Evolutionary conservation across 2,797 vertebrate genomes (phyloP).

Genomic region (Lepilemur septentrionalis): DNA sequence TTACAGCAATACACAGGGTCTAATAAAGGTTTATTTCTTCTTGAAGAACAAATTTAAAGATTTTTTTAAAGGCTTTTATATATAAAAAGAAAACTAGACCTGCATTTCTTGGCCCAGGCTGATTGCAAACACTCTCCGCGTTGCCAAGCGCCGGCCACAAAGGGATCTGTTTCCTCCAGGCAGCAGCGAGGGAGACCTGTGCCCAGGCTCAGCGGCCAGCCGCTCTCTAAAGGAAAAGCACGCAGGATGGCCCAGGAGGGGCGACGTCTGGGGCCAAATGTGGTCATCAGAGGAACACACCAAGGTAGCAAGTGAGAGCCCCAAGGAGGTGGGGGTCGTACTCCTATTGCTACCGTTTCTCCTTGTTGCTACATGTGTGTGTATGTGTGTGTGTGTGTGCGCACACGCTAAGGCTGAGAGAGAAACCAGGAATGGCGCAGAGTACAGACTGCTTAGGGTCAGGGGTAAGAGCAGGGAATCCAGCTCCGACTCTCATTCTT

Average conservation of each 20-base stretch:
- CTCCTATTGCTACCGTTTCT: not conserved
- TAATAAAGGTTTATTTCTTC: conserved; percentile 84
- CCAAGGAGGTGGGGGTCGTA: not conserved
- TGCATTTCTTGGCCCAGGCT: conserved; percentile 58
- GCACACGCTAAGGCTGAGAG: not conserved
- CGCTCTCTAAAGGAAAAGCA: not conserved
- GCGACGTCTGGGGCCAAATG: not conserved
- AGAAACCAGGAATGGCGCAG: not conserved
- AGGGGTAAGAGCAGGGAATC: not conserved
- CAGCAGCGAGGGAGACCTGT: not conserved
- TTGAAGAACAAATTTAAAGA: conserved; percentile 85
- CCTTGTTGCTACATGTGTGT: not conserved
- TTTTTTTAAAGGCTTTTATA: conserved; percentile 73
- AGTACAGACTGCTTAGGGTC: not conserved
- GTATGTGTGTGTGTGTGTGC: not conserved
- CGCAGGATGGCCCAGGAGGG: not conserved
- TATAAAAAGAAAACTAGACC: conserved; percentile 71
- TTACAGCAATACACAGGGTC: conserved; percentile 83
- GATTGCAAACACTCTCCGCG: conserved; percentile 50
- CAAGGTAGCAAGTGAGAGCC: not conserved
- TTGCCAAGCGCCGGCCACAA: conserved; percentile 51
- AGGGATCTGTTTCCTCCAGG: conserved; percentile 29
- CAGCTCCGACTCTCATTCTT: not conserved
- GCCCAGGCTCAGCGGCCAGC: not conserved
- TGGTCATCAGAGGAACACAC: not conserved